These are phyloP conservation scores for Teleiodes luculella DNA, from an alignment of 2,888 invertebrate species.

Conservation along the genomic window DNA sequence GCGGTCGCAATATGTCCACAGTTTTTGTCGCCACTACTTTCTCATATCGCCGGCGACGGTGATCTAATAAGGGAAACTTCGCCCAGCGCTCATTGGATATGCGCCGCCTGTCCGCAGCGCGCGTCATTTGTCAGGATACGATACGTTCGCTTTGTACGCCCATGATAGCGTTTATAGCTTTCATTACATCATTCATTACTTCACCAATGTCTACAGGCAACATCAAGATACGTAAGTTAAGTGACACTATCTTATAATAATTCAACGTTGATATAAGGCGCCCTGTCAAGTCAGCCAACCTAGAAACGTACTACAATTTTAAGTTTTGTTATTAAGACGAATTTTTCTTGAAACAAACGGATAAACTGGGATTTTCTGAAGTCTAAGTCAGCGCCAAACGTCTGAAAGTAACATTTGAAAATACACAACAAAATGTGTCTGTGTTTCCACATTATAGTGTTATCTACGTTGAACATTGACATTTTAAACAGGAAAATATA, in stretches of 20 bases:
- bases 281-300: too few species aligned
- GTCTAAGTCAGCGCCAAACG: constrained; percentile 5
- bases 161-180: not conserved
- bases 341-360: constrained; percentile 8
- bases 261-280: too few species aligned
- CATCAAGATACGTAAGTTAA: too few species aligned
- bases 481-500: constrained; percentile 40
- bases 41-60: constrained; percentile 63
- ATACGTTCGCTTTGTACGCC: constrained; percentile 17
- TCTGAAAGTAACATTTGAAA: constrained; percentile 9
- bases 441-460: constrained; percentile 10
- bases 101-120: constrained; percentile 59
- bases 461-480: constrained; percentile 29
- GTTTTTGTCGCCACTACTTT: constrained; percentile 70
- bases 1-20: constrained; percentile 67
- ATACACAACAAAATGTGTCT: constrained; percentile 9
- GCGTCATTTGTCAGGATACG: constrained; percentile 51
- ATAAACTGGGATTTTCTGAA: constrained; percentile 12
- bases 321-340: not conserved
- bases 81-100: constrained; percentile 68
- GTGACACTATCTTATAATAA: too few species aligned
- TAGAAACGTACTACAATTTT: too few species aligned
- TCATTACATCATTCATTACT: constrained; percentile 22
- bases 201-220: constrained; percentile 2
- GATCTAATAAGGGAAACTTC: constrained; percentile 75